These are phyloP conservation scores for Drosophila equinoxialis DNA, from an alignment of 1,140 invertebrate genomes.

Conservation along the genomic window DNA sequence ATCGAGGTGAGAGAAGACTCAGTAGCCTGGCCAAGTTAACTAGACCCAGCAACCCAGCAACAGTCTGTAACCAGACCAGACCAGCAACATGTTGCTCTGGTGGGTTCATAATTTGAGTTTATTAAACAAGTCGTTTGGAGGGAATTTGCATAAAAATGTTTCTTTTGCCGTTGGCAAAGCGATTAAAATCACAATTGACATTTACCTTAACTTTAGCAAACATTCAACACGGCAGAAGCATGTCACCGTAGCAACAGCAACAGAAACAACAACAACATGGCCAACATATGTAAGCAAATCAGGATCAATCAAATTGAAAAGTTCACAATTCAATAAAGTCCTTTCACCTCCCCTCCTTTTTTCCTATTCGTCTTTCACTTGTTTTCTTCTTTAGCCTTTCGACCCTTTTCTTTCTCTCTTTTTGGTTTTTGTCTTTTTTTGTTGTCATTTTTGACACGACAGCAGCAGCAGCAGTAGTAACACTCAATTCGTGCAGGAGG, in stretches of 20 bases:
- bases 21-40: neutral
- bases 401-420: conserved; percentile 13
- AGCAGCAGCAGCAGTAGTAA: conserved; percentile 46
- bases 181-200: conserved; percentile 52
- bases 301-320: conserved; percentile 68
- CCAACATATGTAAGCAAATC: conserved; percentile 9
- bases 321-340: conserved; percentile 73
- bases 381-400: conserved; percentile 16
- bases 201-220: conserved; percentile 19
- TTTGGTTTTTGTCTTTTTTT: neutral
- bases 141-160: conserved; percentile 74
- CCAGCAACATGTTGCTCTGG: conserved; percentile 42
- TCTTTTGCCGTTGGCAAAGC: conserved; percentile 29
- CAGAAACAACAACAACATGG: neutral
- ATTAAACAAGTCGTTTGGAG: conserved; percentile 67
- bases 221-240: conserved; percentile 25
- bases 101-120: conserved; percentile 77
- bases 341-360: neutral
- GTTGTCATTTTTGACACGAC: conserved; percentile 37
- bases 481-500: conserved; percentile 66
- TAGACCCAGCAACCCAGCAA: too few species aligned
- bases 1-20: conserved; percentile 44
- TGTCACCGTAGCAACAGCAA: conserved; percentile 30
- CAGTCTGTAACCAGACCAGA: conserved; percentile 5
- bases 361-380: conserved; percentile 2